Evolutionary conservation across 2,113 vertebrate species (phyloP), one percentile per base, ranked within the genome.

Genomic region (Labeo rohita): DNA sequence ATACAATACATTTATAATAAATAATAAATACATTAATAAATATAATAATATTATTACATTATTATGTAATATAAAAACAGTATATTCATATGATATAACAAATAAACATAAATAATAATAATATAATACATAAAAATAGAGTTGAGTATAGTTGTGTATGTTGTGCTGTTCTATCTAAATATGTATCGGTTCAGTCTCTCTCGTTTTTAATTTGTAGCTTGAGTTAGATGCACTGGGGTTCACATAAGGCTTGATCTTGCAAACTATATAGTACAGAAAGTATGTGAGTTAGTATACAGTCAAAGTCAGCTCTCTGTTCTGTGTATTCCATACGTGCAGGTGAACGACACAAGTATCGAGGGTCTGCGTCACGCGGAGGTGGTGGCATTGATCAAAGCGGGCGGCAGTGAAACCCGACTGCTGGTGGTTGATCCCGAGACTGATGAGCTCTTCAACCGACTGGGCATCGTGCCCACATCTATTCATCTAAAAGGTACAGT

Each of bases 361-460:
- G 95, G 94, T 0, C 92, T 97, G 92, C 95, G 94, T 87, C 98
- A 99, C 50, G 94, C 96, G 0, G 97, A 99, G 90, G 98, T 99
- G 0, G 97, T 99, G 76, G 93, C 95, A 5, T 92, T 96, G 79
- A 98, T 99, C 82, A 96, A 95, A 88, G 88, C 94, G 0, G 90
- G 90, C 74, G 95, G 96, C 1, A 89, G 84, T 0, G 95, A 97
- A 88, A 96, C 97, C 34, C 89, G 87, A 88, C 93, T 99, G 3
- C 93, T 99, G 36, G 95, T 99, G 91, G 97, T 99, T 16, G 97
- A 99, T 90, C 96, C 94, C 0, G 96, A 97, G 47, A 96, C 97
- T 0, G 97, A 99, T 0, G 93, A 96, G 3, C 89, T 98, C 87
- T 98, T 98, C 92, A 96, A 94, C 90, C 95, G 94, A 86, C 94